These are phyloP conservation scores for Cryptocephalus moraei DNA, from an alignment of 2,888 invertebrate species.

Conservation along the genomic window DNA sequence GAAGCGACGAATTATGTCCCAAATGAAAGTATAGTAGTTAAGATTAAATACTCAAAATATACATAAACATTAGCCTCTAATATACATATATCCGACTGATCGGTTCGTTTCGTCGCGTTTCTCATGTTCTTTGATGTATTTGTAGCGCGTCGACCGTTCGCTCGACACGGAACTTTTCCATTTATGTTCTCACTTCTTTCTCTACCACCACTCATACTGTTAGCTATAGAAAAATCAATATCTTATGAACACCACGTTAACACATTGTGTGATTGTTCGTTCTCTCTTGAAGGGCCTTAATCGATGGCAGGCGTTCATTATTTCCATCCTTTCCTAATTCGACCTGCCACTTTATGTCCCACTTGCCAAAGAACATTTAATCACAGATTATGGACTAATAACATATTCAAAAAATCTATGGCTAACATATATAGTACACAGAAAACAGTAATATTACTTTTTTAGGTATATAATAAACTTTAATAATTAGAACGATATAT, in stretches of 20 bases:
- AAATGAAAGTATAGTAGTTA: too few relatives aligned
- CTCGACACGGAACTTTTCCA: too few relatives aligned
- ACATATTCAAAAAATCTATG: slow-evolving; percentile 33
- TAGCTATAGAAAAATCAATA: slow-evolving; percentile 34
- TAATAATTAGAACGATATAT: slow-evolving; percentile 36
- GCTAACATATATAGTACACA: slow-evolving; percentile 37
- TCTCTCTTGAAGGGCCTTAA: not conserved
- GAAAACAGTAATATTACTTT: slow-evolving; percentile 24
- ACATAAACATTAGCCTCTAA: too few relatives aligned
- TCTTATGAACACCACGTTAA: slow-evolving; percentile 38
- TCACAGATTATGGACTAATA: slow-evolving; percentile 38
- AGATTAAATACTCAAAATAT: too few relatives aligned
- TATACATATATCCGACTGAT: too few relatives aligned
- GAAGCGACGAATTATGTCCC: too few relatives aligned
- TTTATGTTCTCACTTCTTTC: too few relatives aligned
- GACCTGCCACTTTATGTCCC: slow-evolving; percentile 1
- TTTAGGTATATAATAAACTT: slow-evolving; percentile 34
- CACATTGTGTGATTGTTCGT: slow-evolving; percentile 35
- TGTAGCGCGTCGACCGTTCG: too few relatives aligned
- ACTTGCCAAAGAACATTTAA: slow-evolving; percentile 19
- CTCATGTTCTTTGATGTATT: too few relatives aligned
- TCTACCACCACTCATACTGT: slow-evolving; percentile 21
- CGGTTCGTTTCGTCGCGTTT: too few relatives aligned
- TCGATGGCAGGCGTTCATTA: too few relatives aligned
- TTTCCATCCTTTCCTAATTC: not conserved